phyloP scores from a whole-genome alignment of 1,140 invertebrate genomes.

The Aphaenogaster floridana region DNA sequence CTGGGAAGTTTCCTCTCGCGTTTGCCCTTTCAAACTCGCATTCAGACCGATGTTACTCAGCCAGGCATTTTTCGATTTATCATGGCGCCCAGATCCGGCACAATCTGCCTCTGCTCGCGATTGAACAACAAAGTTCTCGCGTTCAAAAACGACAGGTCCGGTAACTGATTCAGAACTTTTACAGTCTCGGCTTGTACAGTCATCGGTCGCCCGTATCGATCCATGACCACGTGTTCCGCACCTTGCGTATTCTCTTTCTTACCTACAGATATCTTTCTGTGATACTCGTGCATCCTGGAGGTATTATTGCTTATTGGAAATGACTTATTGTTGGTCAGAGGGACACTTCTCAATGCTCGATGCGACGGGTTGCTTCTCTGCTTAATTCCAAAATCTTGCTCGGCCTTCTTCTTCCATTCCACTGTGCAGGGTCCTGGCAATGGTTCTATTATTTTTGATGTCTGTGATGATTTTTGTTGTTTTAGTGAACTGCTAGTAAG shows the following conservation, averaged over 20 bases:
- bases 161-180: conserved; percentile 83
- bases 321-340: conserved; percentile 63
- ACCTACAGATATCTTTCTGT: conserved; percentile 67
- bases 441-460: conserved; percentile 83
- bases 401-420: conserved; percentile 80
- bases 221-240: conserved; percentile 80
- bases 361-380: conserved; percentile 33
- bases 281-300: conserved; percentile 65
- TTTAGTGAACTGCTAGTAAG: conserved; percentile 55
- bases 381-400: conserved; percentile 63
- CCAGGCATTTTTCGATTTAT: conserved; percentile 86
- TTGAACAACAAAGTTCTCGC: conserved; percentile 84
- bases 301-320: conserved; percentile 63
- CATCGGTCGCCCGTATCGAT: conserved; percentile 84
- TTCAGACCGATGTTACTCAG: conserved; percentile 87
- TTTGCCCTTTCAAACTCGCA: conserved; percentile 80
- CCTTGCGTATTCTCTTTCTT: conserved; percentile 67
- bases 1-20: conserved; percentile 23
- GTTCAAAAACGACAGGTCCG: conserved; percentile 84
- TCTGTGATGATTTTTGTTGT: conserved; percentile 71
- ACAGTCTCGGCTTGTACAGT: conserved; percentile 81
- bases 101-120: conserved; percentile 84
- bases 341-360: conserved; percentile 52
- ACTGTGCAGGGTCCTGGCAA: conserved; percentile 81
- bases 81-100: conserved; percentile 85